Base-by-base conservation (phyloP, 1,140 invertebrate genomes). In the Orussus abietinus region DNA sequence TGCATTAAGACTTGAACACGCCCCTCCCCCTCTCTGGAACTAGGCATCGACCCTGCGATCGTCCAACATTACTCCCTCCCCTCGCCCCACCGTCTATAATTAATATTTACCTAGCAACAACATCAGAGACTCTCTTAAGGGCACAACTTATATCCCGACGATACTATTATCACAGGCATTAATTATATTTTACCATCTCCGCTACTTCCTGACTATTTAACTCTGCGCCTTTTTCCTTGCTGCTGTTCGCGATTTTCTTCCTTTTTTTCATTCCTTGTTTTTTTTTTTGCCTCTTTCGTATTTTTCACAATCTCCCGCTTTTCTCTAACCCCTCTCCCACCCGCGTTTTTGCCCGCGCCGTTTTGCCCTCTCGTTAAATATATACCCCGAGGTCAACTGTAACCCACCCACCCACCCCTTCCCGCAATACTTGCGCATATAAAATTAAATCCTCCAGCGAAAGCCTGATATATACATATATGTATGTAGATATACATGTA, bases 111-210 rank as follows among this genome's bases (percentile, higher is more conserved):
- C 71, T 72, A 74, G 65, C 63, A 74, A 73, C 70, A 71, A 72
- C 68, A 72, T 72, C 69, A 69, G 69, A 73, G 59, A 75, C 65
- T 72, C 63, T 72, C n/a, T 68, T 69, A 74, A 75, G 69, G 72
- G 73, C 70, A 72, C 66, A 75, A 75, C 70, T 74, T 72, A 75
- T n/a, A n/a, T 74, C 70, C 69, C 74, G 70, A 74, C 69, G 67
- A 75, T 75, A 70, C 70, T 75, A 75, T 74, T 75, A 75, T 75
- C 73, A 75, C 73, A 75, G 73, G 73, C 73, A 69, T 74, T 64
- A 64, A 68, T 71, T 61, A 50, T 69, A 69, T 67, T 33, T 36
- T 36, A 13, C 11, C 21, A 73, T 72, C 67, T 73, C 59, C 71
- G 60, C 69, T 73, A 73, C 66, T 57, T 50, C 61, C 62, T 62